Percentiles rank a stretch among this genome's conserved stretches.
Conservation (phyloP, 2,113 vertebrate species). For the Paracanthobrama guichenoti region DNA sequence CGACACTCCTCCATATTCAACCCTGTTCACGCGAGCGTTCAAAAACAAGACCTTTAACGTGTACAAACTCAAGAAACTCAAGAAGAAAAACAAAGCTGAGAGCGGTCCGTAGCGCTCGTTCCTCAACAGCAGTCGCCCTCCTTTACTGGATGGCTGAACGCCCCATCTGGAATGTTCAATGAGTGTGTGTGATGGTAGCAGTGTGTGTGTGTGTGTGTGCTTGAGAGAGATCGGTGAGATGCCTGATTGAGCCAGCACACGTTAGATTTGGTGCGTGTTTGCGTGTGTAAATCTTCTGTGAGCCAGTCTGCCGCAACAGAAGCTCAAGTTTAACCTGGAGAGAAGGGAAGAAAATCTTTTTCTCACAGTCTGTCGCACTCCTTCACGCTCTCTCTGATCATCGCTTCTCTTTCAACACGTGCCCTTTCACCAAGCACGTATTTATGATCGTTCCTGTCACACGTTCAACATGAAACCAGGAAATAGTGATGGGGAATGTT, state of each 20-base stretch:
- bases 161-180: slow-evolving; percentile 50
- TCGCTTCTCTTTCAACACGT: not conserved
- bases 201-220: slow-evolving; percentile 1
- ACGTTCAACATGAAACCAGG: not conserved
- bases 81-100: slow-evolving; percentile 64
- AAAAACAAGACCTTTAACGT: slow-evolving; percentile 96
- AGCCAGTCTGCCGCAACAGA: slow-evolving; percentile 27
- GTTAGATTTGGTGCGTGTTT: slow-evolving; percentile 25
- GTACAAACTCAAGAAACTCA: slow-evolving; percentile 82
- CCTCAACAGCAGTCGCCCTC: slow-evolving; percentile 30
- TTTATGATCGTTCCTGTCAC: not conserved
- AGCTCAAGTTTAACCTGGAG: slow-evolving; percentile 62
- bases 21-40: slow-evolving; percentile 86
- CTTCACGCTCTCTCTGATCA: slow-evolving; percentile 17
- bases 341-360: slow-evolving; percentile 40
- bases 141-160: slow-evolving; percentile 36
- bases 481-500: not conserved
- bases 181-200: slow-evolving; percentile 34
- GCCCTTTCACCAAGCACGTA: slow-evolving; percentile 4
- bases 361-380: slow-evolving; percentile 7
- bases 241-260: slow-evolving; percentile 41
- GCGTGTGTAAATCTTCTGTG: slow-evolving; percentile 52
- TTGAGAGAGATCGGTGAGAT: slow-evolving; percentile 40
- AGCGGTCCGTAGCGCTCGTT: slow-evolving; percentile 36
- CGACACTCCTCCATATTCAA: slow-evolving; percentile 73